These are phyloP conservation scores for Trachelipus rathkii DNA, from an alignment of 1,140 invertebrate genomes.

Conservation along the genomic window DNA sequence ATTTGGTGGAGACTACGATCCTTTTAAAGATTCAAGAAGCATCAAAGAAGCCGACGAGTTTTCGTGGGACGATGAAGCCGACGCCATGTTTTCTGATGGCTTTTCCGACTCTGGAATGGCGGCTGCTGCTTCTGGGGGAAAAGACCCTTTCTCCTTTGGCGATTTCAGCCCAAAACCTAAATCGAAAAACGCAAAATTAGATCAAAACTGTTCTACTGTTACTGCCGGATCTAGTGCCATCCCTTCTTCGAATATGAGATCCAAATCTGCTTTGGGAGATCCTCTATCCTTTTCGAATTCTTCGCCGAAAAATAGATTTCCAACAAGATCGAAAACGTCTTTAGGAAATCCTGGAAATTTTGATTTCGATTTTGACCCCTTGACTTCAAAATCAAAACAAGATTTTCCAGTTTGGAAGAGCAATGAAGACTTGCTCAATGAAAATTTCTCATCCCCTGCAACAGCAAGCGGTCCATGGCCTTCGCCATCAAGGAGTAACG, in stretches of 20 bases:
- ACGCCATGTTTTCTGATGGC: conserved; percentile 30
- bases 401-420: conserved; percentile 39
- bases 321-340: conserved; percentile 39
- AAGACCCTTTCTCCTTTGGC: conserved; percentile 37
- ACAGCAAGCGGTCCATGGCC: not conserved
- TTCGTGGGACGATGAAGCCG: conserved; percentile 44
- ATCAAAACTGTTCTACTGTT: not conserved
- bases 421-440: conserved; percentile 44
- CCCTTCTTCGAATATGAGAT: conserved; percentile 17
- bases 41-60: conserved; percentile 44
- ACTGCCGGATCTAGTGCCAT: conserved; percentile 5
- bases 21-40: conserved; percentile 38
- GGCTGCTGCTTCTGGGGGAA: conserved; percentile 24
- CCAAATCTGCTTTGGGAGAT: conserved; percentile 41
- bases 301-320: conserved; percentile 26
- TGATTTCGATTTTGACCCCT: conserved; percentile 41
- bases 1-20: conserved; percentile 43
- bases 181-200: not conserved
- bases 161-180: conserved; percentile 30
- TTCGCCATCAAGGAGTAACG: conserved; percentile 37
- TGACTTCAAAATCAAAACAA: conserved; percentile 32
- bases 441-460: conserved; percentile 34
- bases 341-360: conserved; percentile 32
- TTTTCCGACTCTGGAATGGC: conserved; percentile 23
- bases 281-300: conserved; percentile 23